phyloP scores from a whole-genome alignment of 2,797 vertebrate genomes.

The Semaprochilodus insignis region DNA sequence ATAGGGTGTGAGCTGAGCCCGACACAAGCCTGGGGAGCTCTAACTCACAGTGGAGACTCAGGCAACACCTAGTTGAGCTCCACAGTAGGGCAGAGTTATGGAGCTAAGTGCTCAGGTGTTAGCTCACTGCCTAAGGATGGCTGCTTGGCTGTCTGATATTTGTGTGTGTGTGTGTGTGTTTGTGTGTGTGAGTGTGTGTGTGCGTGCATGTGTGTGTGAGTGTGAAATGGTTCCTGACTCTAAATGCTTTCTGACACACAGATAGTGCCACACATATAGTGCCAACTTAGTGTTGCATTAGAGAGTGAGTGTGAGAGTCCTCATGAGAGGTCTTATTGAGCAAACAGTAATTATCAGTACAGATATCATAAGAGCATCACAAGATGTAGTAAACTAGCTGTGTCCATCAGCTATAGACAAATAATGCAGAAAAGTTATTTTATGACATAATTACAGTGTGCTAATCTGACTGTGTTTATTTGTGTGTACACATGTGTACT shows the following conservation, averaged over 20 bases:
- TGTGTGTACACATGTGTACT: neutral
- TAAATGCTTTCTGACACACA: slow-evolving; percentile 27
- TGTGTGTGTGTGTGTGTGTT: slow-evolving; percentile 23
- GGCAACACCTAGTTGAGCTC: slow-evolving; percentile 65
- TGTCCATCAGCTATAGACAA: slow-evolving; percentile 50
- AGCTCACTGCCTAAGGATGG: slow-evolving; percentile 71
- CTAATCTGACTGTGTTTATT: slow-evolving; percentile 21
- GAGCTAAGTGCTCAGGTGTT: slow-evolving; percentile 78
- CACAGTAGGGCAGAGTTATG: slow-evolving; percentile 63
- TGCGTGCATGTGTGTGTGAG: neutral
- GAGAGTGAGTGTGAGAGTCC: slow-evolving; percentile 6
- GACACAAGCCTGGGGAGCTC: slow-evolving; percentile 14
- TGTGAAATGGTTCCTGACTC: slow-evolving; percentile 34
- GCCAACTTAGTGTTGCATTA: slow-evolving; percentile 12
- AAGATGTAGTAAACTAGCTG: slow-evolving; percentile 54
- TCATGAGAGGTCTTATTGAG: slow-evolving; percentile 47
- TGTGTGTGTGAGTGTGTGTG: slow-evolving; percentile 23
- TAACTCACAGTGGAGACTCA: slow-evolving; percentile 19
- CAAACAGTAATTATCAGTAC: slow-evolving; percentile 49
- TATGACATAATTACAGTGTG: slow-evolving; percentile 48
- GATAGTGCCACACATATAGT: no score
- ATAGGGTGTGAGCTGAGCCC: neutral
- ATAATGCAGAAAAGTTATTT: slow-evolving; percentile 51
- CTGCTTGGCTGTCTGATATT: slow-evolving; percentile 45
- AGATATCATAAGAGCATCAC: slow-evolving; percentile 51